These are phyloP conservation scores for Trichogramma evanescens DNA, from an alignment of 2,888 invertebrate species.

Conservation along the genomic window DNA sequence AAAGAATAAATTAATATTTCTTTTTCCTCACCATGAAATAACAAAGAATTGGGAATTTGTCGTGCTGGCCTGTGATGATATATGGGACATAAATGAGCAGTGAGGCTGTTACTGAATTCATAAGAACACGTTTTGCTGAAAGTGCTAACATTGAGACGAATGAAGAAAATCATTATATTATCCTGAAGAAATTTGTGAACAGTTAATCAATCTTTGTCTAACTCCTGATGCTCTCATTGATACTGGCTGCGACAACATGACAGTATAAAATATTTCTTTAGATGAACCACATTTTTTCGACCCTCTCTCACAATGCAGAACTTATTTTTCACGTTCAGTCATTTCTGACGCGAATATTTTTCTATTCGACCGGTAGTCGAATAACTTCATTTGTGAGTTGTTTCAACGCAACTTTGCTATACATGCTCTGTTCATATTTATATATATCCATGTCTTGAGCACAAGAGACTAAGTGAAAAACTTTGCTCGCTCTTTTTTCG, in stretches of 20 bases:
- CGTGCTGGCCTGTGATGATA: conserved; percentile 95
- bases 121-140: conserved; percentile 65
- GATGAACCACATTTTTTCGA: no score
- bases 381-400: no score
- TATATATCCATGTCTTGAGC: no score
- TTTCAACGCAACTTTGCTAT: no score
- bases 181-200: conserved; percentile 93
- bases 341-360: no score
- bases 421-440: no score
- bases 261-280: conserved; percentile 52
- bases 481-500: no score
- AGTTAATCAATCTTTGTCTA: conserved; percentile 84
- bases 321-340: no score
- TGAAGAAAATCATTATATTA: conserved; percentile 61
- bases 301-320: no score
- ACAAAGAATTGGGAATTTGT: conserved; percentile 93
- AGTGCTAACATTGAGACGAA: conserved; percentile 23
- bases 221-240: conserved; percentile 97
- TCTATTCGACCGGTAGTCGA: no score
- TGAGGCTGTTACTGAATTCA: conserved; percentile 88
- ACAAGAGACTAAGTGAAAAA: no score
- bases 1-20: conserved; percentile 39
- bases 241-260: conserved; percentile 98
- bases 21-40: conserved; percentile 74
- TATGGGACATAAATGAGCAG: conserved; percentile 99